A percentile compares a stretch with the other conserved stretches of the same genome.
phyloP scores from a whole-genome alignment of 2,797 vertebrate species.

The Champsocephalus esox region DNA sequence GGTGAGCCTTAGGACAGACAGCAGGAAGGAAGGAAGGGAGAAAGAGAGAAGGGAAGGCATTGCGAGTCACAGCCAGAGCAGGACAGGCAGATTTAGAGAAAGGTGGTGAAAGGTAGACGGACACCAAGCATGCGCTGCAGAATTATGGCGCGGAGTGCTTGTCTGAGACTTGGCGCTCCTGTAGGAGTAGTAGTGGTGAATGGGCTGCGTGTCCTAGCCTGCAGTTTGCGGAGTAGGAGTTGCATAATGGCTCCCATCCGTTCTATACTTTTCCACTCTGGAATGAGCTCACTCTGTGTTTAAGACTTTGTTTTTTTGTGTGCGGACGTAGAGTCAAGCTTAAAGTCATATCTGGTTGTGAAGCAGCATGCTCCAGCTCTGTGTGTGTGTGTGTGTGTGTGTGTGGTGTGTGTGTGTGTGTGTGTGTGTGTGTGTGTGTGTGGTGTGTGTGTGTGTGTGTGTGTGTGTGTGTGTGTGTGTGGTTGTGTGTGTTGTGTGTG shows the following conservation, averaged over 20 bases:
- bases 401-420: conserved; percentile 54
- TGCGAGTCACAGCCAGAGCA: conserved; percentile 45
- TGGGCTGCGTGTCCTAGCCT: conserved; percentile 77
- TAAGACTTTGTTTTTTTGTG: conserved; percentile 15
- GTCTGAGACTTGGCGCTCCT: conserved; percentile 49
- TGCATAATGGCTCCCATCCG: conserved; percentile 78
- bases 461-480: conserved; percentile 57
- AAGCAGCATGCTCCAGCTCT: conserved; percentile 35
- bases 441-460: conserved; percentile 57
- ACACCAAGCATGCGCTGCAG: conserved; percentile 63
- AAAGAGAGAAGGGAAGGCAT: conserved; percentile 31
- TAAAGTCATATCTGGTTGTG: conserved; percentile 18
- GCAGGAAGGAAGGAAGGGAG: conserved; percentile 56
- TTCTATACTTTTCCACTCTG: conserved; percentile 76
- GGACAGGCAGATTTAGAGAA: conserved; percentile 54
- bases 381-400: conserved; percentile 56
- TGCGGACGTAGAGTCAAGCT: conserved; percentile 30
- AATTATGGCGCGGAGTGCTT: conserved; percentile 57
- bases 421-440: conserved; percentile 55
- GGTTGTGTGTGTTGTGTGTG: no score
- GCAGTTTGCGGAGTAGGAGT: conserved; percentile 62
- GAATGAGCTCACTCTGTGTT: conserved; percentile 75
- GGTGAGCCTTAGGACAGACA: conserved; percentile 79
- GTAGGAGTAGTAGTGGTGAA: conserved; percentile 48
- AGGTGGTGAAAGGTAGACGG: conserved; percentile 64